Conservation (phyloP, 2,888 invertebrate species). For the Artemia sinica region DNA sequence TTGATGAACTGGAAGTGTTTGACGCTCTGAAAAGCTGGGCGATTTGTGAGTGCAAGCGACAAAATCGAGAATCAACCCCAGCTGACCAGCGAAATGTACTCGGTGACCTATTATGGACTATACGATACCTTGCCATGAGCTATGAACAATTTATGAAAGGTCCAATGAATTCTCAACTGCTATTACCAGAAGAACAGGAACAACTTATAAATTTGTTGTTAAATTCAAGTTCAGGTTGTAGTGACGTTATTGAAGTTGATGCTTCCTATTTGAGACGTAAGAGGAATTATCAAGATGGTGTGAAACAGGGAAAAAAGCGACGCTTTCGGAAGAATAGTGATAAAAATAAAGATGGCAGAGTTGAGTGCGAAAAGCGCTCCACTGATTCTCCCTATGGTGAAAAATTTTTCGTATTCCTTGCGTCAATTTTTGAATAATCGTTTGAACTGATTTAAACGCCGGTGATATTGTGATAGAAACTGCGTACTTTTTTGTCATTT, state of each 20-base stretch:
- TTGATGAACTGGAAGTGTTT: constrained; percentile 39
- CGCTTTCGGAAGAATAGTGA: neutral
- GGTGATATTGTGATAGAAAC: no score
- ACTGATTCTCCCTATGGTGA: constrained; percentile 16
- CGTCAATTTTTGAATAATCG: constrained; percentile 21
- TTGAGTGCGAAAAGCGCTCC: neutral
- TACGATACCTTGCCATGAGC: constrained; percentile 47
- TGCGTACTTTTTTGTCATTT: no score
- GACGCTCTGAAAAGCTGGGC: constrained; percentile 46
- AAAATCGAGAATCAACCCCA: constrained; percentile 37
- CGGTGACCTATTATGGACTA: constrained; percentile 41
- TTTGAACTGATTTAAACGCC: neutral
- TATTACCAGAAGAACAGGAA: constrained; percentile 38
- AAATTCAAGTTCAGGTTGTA: neutral
- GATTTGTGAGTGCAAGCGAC: constrained; percentile 39
- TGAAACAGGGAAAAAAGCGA: neutral
- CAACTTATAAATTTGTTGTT: constrained; percentile 29
- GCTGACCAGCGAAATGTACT: constrained; percentile 38
- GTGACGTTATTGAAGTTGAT: neutral
- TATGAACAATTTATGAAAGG: constrained; percentile 45
- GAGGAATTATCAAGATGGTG: neutral
- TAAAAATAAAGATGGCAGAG: constrained; percentile 12
- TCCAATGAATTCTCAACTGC: constrained; percentile 39
- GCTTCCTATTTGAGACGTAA: neutral
- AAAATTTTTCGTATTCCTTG: constrained; percentile 21